Base-by-base conservation (phyloP, 2,888 invertebrate genomes). In the Zelleria hepariella region DNA sequence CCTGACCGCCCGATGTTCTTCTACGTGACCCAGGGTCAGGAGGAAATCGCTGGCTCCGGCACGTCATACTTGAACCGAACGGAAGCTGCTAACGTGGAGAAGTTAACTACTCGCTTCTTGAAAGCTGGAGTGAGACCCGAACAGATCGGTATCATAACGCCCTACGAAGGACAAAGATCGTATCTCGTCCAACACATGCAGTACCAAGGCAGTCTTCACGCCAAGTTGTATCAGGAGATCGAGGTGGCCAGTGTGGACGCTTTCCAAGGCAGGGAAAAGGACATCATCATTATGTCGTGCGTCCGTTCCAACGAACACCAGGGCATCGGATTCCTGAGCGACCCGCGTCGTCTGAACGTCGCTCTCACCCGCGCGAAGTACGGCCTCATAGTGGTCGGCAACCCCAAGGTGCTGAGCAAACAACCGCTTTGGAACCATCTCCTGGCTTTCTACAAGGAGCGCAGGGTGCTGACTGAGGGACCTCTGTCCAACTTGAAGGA, bases 231-330 rank as follows among this genome's bases (percentile, higher is more conserved):
- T 78, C 95, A 98, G 86, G 98, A 99, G 77, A 98, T 99, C 59
- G 99, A 99, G 86, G 98, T 99, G 0, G 99, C 99, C 7, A 98
- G 98, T 82, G 99, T 99, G 2, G 99, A 99, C 81, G 99, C 99
- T 0, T 99, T 99, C 81, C 98, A 99, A 82, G 99, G 99, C 0
- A 91, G 99, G 57, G 99, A 99, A 77, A 99, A 99, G 75, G 99
- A 99, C 75, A 96, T 99, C 61, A 99, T 99, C 66, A 98, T 99
- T 59, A 96, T 99, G 94, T 98, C 98, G 0, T 99, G 99, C 82
- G 99, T 99, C 2, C 92, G 99, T 58, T 98, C 98, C 5, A 99
- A 99, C 77, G 99, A 99, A 75, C 97, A 98, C 73, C 98, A 99
- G 78, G 99, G 98, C 49, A 99, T 99, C 70, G 99, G 99, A 0